Conservation (phyloP, 2,797 vertebrate genomes). For the Microctenopoma steveboyesi region DNA sequence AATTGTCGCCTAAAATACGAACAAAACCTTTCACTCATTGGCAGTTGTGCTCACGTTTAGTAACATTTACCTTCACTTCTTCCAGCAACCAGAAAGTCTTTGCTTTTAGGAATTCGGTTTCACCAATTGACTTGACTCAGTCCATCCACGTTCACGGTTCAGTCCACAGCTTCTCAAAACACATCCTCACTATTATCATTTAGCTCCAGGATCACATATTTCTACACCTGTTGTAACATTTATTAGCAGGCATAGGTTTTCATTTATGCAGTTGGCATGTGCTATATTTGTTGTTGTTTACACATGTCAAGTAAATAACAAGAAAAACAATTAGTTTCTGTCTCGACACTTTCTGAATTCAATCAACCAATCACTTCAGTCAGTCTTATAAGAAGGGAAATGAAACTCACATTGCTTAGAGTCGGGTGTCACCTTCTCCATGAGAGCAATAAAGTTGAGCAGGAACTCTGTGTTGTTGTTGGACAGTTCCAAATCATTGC, state of each 20-base stretch:
- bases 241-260: background rate
- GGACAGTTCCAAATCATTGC: slow-evolving; percentile 96
- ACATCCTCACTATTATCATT: background rate
- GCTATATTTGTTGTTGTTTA: background rate
- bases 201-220: background rate
- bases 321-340: background rate
- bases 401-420: slow-evolving; percentile 95
- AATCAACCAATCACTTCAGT: background rate
- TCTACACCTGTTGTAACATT: background rate
- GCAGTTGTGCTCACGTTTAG: background rate
- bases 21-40: background rate
- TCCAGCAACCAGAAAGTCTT: background rate
- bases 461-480: slow-evolving; percentile 99
- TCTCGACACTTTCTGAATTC: too few relatives aligned
- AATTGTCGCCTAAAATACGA: slow-evolving; percentile 87
- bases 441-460: slow-evolving; percentile 97
- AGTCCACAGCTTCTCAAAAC: background rate
- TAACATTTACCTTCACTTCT: background rate
- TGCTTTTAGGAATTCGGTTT: background rate
- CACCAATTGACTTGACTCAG: background rate
- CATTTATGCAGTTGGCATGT: background rate
- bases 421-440: slow-evolving; percentile 99
- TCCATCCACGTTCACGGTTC: too few relatives aligned
- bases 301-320: background rate
- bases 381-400: background rate